Evolutionary conservation across 2,888 invertebrate species (phyloP), one percentile per base, ranked within the genome.

Genomic region (Phorcus lineatus): DNA sequence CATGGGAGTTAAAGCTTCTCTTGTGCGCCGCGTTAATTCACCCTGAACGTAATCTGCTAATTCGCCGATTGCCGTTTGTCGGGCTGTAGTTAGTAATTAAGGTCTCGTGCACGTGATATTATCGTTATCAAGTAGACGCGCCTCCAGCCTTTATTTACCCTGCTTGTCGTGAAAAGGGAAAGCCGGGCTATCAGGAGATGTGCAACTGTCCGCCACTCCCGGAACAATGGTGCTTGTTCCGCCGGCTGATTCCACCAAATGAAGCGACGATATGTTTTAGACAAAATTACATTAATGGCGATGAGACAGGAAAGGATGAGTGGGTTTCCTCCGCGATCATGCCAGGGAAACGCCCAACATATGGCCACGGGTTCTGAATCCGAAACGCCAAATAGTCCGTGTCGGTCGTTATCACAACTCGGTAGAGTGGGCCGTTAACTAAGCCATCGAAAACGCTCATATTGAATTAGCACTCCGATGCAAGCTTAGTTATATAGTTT

Each of bases 31-130:
- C 19, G 52, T 22, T 75, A 75, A 75, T 75, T 75, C 75, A 52
- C 54, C 75, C 53, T 52, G 19, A 53, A 75, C 52, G 75, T 75
- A 53, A 75, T 75, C 75, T 75, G 75, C 75, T 75, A 75, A 75
- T 75, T 52, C 54, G 53, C 53, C 53, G 53, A 75, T 53, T 52
- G 53, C 54, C 75, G 75, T 54, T 75, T 54, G 75, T 54, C 75
- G 24, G 53, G 52, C 54, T 54, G 75, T 54, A 31, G 47, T 75
- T 53, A 75, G 75, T 75, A 75, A 75, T 75, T 75, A 75, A 75
- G 53, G 75, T 24, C 54, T 54, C 22, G 75, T 75, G 75, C 75
- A 75, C 75, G 75, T 75, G 75, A 75, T 54, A 75, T 75, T 75
- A 54, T 75, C 75, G 22, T 54, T 54, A 52, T 52, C 75, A 24